These are phyloP conservation scores for Prosapia bicincta DNA, from an alignment of 2,888 invertebrate genomes.

Conservation along the genomic window DNA sequence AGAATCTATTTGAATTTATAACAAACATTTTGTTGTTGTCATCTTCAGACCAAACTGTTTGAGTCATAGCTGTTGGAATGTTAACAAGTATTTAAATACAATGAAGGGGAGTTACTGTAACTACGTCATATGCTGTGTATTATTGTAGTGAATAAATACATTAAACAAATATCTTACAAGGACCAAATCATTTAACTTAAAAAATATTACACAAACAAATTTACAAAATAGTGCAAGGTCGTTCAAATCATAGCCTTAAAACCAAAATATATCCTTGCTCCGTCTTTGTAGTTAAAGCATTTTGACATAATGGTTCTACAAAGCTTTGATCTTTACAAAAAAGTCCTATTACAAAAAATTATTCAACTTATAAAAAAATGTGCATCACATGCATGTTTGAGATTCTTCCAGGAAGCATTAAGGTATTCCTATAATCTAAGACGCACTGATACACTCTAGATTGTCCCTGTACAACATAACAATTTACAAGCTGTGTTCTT, in stretches of 20 bases:
- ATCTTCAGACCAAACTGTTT: neutral
- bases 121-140: neutral
- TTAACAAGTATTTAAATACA: neutral
- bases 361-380: neutral
- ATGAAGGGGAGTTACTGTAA: neutral
- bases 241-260: neutral
- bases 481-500: slow-evolving; percentile 17
- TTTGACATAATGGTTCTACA: neutral
- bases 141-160: neutral
- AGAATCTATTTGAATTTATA: too few species aligned
- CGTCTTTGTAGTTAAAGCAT: neutral
- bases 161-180: neutral
- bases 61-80: neutral
- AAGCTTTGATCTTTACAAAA: neutral
- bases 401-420: slow-evolving; percentile 27
- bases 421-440: slow-evolving; percentile 19
- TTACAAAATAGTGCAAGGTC: neutral
- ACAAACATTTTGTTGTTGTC: too few species aligned
- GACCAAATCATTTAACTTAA: neutral
- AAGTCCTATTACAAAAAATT: neutral
- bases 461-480: neutral
- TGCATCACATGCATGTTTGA: slow-evolving; percentile 9
- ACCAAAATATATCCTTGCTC: neutral
- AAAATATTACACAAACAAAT: neutral
- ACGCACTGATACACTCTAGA: slow-evolving; percentile 7